Evolutionary conservation across 2,797 vertebrate genomes (phyloP).

Genomic region (Macrochelys suwanniensis): DNA sequence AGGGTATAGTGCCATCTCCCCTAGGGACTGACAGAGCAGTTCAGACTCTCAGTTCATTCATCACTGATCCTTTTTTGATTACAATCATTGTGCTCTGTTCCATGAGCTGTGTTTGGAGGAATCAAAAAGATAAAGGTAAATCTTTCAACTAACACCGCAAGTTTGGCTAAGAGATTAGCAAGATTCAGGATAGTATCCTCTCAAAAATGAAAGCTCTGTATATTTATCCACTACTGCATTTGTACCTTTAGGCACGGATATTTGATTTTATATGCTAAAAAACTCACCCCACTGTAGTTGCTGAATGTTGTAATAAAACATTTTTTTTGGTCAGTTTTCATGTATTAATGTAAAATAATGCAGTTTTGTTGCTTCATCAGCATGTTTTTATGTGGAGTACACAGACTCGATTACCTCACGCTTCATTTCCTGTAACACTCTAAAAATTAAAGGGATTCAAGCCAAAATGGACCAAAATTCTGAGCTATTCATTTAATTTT

Average conservation of each 20-base stretch:
- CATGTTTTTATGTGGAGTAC: neutral
- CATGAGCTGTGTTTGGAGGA: slow-evolving; percentile 3
- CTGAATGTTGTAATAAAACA: neutral
- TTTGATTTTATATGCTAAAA: slow-evolving; percentile 3
- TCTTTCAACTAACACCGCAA: slow-evolving; percentile 22
- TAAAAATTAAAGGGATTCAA: neutral
- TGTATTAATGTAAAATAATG: neutral
- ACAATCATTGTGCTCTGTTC: neutral
- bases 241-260: neutral
- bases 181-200: neutral
- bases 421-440: neutral
- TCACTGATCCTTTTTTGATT: slow-evolving; percentile 40
- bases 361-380: neutral
- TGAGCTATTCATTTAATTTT: neutral
- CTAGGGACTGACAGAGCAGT: neutral
- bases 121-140: neutral
- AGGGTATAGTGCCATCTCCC: neutral
- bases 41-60: slow-evolving; percentile 21
- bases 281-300: neutral
- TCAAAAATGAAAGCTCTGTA: slow-evolving; percentile 2
- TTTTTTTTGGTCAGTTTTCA: neutral
- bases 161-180: neutral
- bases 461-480: neutral
- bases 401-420: neutral
- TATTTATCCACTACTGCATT: neutral